Conservation (phyloP, 2,797 vertebrate genomes). For the Acanthis flammea region DNA sequence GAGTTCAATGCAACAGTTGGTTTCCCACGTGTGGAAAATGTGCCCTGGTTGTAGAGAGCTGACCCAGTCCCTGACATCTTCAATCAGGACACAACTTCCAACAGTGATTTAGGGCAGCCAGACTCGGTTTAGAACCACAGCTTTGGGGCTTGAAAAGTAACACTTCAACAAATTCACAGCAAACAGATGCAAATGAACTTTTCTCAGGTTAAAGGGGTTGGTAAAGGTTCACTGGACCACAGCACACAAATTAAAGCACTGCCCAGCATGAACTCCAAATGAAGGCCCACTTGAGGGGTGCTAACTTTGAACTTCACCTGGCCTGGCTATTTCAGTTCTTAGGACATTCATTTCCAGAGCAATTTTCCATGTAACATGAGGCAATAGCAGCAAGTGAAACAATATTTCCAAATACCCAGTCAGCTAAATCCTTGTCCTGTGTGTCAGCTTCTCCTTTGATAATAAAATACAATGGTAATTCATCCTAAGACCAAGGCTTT, state of each 20-base stretch:
- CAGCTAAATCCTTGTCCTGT: background rate
- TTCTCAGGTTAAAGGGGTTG: background rate
- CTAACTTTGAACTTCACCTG: background rate
- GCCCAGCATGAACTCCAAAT: background rate
- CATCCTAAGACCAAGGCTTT: background rate
- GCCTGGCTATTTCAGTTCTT: background rate
- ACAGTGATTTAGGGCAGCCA: background rate
- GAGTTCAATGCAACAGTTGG: background rate
- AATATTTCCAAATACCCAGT: background rate
- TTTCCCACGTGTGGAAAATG: background rate
- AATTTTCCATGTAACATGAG: background rate
- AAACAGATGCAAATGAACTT: background rate
- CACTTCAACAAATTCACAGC: background rate
- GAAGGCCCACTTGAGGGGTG: background rate
- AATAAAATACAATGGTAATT: background rate
- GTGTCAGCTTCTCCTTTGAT: background rate
- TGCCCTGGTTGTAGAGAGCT: background rate
- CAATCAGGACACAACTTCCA: background rate
- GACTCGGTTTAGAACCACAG: background rate
- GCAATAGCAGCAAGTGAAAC: background rate
- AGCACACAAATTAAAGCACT: background rate
- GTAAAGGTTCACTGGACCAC: background rate
- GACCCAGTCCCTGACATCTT: background rate
- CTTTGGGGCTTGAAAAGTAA: background rate
- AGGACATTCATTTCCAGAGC: background rate